A percentile compares a stretch with the other conserved stretches of the same genome.
These are phyloP conservation scores for Onychostruthus taczanowskii DNA, from an alignment of 2,113 vertebrate genomes.

Conservation along the genomic window DNA sequence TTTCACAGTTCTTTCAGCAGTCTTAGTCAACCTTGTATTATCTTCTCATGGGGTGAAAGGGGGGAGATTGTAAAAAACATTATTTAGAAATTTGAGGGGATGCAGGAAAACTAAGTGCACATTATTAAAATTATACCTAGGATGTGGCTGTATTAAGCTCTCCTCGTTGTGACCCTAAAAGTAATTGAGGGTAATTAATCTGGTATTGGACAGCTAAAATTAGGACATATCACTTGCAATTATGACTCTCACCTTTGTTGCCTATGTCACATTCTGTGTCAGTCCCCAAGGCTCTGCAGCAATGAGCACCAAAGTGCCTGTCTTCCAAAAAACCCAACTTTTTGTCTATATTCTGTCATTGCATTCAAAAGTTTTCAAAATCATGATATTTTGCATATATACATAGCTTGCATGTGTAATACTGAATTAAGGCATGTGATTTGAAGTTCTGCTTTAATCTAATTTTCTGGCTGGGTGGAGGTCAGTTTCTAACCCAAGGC, in stretches of 20 bases:
- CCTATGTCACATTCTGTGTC: not conserved
- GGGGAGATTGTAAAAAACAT: not conserved
- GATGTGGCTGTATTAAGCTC: not conserved
- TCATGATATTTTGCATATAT: not conserved
- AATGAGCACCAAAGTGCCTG: not conserved
- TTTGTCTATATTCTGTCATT: not conserved
- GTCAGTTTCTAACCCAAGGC: not conserved
- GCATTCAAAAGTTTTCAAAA: not conserved
- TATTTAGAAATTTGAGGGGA: not conserved
- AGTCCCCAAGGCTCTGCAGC: not conserved
- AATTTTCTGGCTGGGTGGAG: not conserved
- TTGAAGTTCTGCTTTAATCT: not conserved
- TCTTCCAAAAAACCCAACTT: not conserved
- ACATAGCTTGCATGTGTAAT: not conserved
- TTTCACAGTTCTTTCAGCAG: not conserved
- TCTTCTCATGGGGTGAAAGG: not conserved
- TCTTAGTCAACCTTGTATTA: not conserved
- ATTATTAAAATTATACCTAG: not conserved
- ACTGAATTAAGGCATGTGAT: not conserved
- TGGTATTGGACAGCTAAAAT: not conserved
- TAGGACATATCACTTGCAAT: not conserved
- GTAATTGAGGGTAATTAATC: not conserved
- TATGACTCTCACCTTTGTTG: not conserved
- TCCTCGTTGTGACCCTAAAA: not conserved
- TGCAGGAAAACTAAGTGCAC: not conserved